These are phyloP conservation scores for Saccostrea cuccullata DNA, from an alignment of 1,140 invertebrate species.

Conservation along the genomic window DNA sequence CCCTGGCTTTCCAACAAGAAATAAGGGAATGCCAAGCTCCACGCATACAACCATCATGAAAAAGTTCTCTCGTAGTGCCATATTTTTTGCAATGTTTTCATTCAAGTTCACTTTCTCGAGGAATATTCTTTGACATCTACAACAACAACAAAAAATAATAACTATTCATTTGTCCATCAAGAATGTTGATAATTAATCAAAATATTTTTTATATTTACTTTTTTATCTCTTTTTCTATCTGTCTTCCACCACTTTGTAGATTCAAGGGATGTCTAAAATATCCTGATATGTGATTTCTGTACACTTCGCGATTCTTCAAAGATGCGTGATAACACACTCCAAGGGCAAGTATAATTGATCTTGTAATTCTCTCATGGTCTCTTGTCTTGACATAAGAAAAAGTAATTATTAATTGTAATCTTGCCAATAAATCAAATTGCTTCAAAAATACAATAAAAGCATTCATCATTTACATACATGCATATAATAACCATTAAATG, in stretches of 20 bases:
- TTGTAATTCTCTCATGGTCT: conserved; percentile 51
- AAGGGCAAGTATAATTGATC: conserved; percentile 66
- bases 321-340: conserved; percentile 73
- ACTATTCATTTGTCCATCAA: background rate
- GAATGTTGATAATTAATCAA: background rate
- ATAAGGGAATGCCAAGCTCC: conserved; percentile 71
- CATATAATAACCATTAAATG: background rate
- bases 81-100: conserved; percentile 72
- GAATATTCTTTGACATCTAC: conserved; percentile 71
- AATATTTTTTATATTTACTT: background rate
- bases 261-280: background rate
- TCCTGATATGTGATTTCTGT: conserved; percentile 34
- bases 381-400: background rate
- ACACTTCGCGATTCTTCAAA: conserved; percentile 65
- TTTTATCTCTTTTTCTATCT: background rate
- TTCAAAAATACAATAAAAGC: too few species aligned
- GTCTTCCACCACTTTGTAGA: background rate
- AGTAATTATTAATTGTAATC: background rate
- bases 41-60: conserved; percentile 76
- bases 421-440: background rate
- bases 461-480: background rate
- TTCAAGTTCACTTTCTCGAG: conserved; percentile 68
- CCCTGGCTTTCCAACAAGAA: conserved; percentile 75
- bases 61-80: conserved; percentile 74
- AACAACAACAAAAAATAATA: background rate